Percentiles rank a stretch among this genome's conserved stretches.
phyloP scores from a whole-genome alignment of 92 coral and sea anemone species.

The Porites rus region DNA sequence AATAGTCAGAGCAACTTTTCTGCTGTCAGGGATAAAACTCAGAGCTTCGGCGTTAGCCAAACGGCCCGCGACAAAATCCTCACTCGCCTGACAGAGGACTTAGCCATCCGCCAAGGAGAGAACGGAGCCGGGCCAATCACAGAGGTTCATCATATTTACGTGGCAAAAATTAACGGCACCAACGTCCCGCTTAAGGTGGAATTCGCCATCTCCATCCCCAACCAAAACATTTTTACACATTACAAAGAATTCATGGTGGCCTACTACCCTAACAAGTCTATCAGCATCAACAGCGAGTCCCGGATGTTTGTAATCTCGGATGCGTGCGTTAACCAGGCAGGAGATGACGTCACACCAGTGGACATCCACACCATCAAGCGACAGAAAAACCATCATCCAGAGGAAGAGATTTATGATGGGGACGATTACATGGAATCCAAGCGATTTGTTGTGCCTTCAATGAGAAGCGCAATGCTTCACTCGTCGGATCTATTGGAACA shows the following conservation, averaged over 20 bases:
- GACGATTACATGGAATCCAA: slow-evolving; percentile 28
- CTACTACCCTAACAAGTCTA: slow-evolving; percentile 57
- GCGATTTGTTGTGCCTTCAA: slow-evolving; percentile 27
- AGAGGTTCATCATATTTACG: slow-evolving; percentile 46
- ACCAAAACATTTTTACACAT: slow-evolving; percentile 39
- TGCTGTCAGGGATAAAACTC: slow-evolving; percentile 37
- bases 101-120: neutral
- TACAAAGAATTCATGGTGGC: slow-evolving; percentile 72
- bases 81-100: slow-evolving; percentile 24
- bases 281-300: slow-evolving; percentile 48
- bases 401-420: neutral
- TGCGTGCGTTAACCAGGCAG: slow-evolving; percentile 7
- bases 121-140: slow-evolving; percentile 16
- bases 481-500: slow-evolving; percentile 41
- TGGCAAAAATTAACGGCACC: slow-evolving; percentile 46
- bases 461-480: neutral
- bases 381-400: slow-evolving; percentile 2
- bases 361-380: slow-evolving; percentile 45
- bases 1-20: slow-evolving; percentile 40
- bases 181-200: slow-evolving; percentile 62
- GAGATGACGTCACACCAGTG: slow-evolving; percentile 26
- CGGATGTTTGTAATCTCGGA: slow-evolving; percentile 45
- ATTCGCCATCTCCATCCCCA: slow-evolving; percentile 43
- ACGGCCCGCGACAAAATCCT: slow-evolving; percentile 40
- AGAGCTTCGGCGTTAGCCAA: slow-evolving; percentile 32